phyloP scores from a whole-genome alignment of 1,140 invertebrate genomes.

The Branchinecta lynchi region DNA sequence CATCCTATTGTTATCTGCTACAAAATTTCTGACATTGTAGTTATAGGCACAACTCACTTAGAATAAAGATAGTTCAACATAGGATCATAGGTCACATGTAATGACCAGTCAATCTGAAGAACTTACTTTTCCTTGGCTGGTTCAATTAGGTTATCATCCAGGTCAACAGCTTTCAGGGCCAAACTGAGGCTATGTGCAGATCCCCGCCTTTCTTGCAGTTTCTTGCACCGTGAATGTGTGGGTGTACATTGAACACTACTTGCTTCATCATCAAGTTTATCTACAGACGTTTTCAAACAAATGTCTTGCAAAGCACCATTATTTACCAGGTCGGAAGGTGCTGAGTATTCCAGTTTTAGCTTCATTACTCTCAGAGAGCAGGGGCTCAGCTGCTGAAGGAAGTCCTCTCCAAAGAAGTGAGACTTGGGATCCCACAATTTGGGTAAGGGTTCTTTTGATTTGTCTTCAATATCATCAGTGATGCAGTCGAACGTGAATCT shows the following conservation, averaged over 20 bases:
- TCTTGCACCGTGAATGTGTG: constrained; percentile 12
- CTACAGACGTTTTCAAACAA: neutral
- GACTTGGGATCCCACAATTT: neutral
- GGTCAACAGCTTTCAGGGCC: constrained; percentile 32
- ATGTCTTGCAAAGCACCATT: neutral
- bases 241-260: neutral
- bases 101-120: constrained; percentile 22
- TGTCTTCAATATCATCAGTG: neutral
- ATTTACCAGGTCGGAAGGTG: neutral
- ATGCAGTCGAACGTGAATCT: neutral
- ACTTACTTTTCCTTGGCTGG: constrained; percentile 37
- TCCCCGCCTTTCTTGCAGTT: constrained; percentile 39
- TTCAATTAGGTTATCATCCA: constrained; percentile 26
- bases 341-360: neutral
- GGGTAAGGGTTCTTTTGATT: neutral
- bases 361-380: neutral
- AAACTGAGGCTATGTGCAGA: constrained; percentile 74
- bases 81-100: neutral
- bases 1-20: too few relatives aligned
- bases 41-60: too few relatives aligned
- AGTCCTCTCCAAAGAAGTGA: neutral
- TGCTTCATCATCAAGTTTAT: neutral
- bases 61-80: too few relatives aligned
- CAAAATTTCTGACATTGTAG: too few relatives aligned
- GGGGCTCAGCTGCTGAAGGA: neutral